Evolutionary conservation across 2,888 invertebrate genomes (phyloP).

Genomic region (Dysmachus trigonus): DNA sequence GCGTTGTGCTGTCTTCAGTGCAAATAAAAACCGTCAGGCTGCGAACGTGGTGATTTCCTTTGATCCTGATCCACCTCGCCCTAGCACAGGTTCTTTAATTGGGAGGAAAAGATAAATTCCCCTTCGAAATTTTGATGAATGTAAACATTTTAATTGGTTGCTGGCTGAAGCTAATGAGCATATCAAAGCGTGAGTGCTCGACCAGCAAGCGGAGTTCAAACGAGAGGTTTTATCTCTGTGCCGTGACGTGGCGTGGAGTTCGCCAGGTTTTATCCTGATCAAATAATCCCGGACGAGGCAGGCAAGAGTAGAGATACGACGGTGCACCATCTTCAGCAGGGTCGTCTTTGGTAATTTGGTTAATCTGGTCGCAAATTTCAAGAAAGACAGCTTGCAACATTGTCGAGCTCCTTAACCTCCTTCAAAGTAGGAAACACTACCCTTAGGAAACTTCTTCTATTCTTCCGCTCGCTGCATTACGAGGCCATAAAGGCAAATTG

Average conservation of each 20-base stretch:
- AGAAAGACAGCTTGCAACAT: neutral
- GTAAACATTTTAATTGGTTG: constrained; percentile 19
- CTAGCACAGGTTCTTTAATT: neutral
- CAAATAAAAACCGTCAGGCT: neutral
- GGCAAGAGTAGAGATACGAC: neutral
- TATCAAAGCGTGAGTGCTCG: constrained; percentile 4
- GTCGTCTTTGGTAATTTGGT: neutral
- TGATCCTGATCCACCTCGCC: neutral
- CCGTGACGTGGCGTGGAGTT: neutral
- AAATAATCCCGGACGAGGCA: neutral
- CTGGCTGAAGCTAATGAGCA: neutral
- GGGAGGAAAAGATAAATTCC: constrained; percentile 3
- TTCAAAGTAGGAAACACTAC: neutral
- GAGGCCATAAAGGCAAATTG: neutral
- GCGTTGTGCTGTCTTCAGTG: neutral
- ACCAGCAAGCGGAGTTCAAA: neutral
- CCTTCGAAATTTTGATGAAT: constrained; percentile 1
- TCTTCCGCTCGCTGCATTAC: neutral
- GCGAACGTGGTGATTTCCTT: neutral
- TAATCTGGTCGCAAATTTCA: neutral
- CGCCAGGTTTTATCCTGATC: neutral
- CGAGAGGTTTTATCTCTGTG: neutral
- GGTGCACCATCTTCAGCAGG: neutral
- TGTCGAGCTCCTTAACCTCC: neutral
- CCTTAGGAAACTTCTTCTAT: neutral